Evolutionary conservation across 2,797 vertebrate species (phyloP), one percentile per base, ranked within the genome.

Genomic region (Sciurus vulgaris): DNA sequence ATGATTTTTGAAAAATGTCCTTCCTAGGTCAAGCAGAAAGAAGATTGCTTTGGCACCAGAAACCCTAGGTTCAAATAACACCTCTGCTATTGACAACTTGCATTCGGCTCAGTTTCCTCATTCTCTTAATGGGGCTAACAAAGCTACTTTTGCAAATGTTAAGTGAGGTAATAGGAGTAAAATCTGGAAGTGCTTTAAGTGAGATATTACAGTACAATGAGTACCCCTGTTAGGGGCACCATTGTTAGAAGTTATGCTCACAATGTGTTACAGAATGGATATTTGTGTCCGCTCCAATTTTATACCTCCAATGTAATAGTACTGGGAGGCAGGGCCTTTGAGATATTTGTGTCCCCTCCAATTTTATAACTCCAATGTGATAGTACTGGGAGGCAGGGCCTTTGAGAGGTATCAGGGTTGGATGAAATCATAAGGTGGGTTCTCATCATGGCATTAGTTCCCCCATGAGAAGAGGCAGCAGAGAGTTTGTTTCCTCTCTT

Each of bases 101-200:
- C 61, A 35, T 81, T 89, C 1, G 0, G 8, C 35, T 49, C 65
- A 47, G 63, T 44, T 44, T 38, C 7, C 1, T 54, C 47, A 3
- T 51, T 82, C 69, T 38, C 7, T 18, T 79, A 73, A 65, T 2
- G 18, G 28, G 14, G 38, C 30, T 47, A 30, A 78, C 41, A 41
- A 72, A 72, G 38, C 5, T 10, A 26, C 20, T 47, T 41, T 59
- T 79, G 35, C 51, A 47, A 96, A 56, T 41, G 28, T 59, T 17
- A n/a, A n/a, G 44, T 51, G 44, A 95, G 24, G 73, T 28, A 38
- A 87, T 20, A 11, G 54, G 65, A 86, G 20, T 30, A 65, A 94
- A 89, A 24, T 8, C 47, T 51, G 54, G 54, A 72, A 61, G 56
- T n/a, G 35, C 22, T 76, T 93, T 74, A 91, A 86, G 54, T 24